A percentile compares a stretch with the other conserved stretches of the same genome.
These are phyloP conservation scores for Phymanthus crucifer DNA, from an alignment of 92 coral and sea anemone species.

Conservation along the genomic window DNA sequence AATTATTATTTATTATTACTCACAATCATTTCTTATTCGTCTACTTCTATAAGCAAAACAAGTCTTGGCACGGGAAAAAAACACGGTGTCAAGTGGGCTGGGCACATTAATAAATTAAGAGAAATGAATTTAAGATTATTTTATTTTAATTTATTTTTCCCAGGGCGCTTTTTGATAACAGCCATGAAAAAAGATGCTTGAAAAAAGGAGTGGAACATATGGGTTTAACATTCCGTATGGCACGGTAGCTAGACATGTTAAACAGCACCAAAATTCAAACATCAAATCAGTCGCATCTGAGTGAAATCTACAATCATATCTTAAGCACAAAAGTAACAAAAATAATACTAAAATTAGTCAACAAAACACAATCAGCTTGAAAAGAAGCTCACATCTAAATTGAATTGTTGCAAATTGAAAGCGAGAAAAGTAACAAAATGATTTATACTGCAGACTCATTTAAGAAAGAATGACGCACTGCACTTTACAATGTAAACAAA, in stretches of 20 bases:
- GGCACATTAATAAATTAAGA: too few relatives aligned
- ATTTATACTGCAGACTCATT: neutral
- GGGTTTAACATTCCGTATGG: neutral
- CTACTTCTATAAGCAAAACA: too few relatives aligned
- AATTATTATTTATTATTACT: too few relatives aligned
- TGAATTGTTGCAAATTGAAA: neutral
- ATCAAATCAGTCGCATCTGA: neutral
- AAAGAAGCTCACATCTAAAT: neutral
- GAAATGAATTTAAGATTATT: too few relatives aligned
- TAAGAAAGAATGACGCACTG: neutral
- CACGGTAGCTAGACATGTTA: neutral
- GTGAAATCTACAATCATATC: neutral
- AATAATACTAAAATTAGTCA: neutral
- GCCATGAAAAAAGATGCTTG: neutral
- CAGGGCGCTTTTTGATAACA: too few relatives aligned
- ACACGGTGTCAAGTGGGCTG: too few relatives aligned
- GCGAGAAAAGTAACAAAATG: neutral
- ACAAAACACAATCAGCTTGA: neutral
- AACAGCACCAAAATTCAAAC: too few relatives aligned
- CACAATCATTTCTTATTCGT: too few relatives aligned
- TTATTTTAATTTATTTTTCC: too few relatives aligned
- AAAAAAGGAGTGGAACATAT: neutral
- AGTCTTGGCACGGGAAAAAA: too few relatives aligned
- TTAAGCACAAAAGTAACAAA: neutral
- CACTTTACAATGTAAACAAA: too few relatives aligned